Conservation (phyloP, 2,797 vertebrate genomes). For the Lacerta agilis region DNA sequence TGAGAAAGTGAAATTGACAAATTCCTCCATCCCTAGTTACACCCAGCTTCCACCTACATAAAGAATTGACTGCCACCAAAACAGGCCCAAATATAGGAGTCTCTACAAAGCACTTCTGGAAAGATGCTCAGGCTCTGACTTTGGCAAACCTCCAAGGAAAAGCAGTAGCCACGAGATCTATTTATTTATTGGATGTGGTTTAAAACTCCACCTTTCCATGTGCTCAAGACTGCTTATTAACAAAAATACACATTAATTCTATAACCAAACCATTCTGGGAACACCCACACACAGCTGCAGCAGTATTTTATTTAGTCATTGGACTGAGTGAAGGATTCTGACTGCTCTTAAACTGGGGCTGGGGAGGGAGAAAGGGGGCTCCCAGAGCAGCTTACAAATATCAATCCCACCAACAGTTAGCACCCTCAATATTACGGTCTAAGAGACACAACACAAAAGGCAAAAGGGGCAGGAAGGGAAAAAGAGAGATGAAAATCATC, state of each 20-base stretch:
- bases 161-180: not conserved
- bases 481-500: too few species aligned
- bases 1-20: too few species aligned
- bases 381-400: too few species aligned
- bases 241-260: not conserved
- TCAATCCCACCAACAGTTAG: too few species aligned
- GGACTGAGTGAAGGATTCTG: too few species aligned
- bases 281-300: not conserved
- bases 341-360: too few species aligned
- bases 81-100: not conserved
- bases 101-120: not conserved
- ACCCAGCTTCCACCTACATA: not conserved
- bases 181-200: not conserved
- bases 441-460: too few species aligned
- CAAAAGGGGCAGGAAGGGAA: too few species aligned
- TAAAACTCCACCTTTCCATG: not conserved
- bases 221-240: not conserved
- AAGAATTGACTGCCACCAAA: not conserved
- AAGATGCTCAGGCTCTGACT: not conserved
- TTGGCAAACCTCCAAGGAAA: not conserved
- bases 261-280: not conserved
- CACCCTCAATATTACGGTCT: too few species aligned
- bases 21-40: too few species aligned
- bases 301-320: not conserved
- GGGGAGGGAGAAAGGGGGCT: too few species aligned